These are phyloP conservation scores for Caenorhabditis inopinata DNA, from an alignment of 1,140 invertebrate species.

Conservation along the genomic window DNA sequence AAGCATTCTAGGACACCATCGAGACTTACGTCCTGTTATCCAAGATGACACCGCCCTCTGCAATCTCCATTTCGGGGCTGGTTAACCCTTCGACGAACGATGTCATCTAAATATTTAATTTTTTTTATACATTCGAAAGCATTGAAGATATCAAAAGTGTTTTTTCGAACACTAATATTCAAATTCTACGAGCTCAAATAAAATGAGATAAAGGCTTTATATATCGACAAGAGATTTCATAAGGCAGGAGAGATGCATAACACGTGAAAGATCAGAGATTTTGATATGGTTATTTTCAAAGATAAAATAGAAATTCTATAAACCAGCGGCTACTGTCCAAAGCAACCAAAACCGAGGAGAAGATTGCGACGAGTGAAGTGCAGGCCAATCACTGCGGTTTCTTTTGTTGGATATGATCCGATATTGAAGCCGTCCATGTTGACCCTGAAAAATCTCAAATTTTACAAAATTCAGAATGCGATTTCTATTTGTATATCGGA, in stretches of 20 bases:
- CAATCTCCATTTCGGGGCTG: conserved; percentile 63
- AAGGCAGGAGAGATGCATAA: not conserved
- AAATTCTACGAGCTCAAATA: too few relatives aligned
- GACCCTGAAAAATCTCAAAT: conserved; percentile 47
- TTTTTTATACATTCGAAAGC: not conserved
- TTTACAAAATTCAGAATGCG: not conserved
- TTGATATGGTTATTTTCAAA: not conserved
- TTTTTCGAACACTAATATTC: not conserved
- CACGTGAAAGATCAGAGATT: not conserved
- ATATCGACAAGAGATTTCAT: too few relatives aligned
- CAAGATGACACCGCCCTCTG: conserved; percentile 63
- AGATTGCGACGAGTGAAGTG: conserved; percentile 60
- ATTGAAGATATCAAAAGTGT: not conserved
- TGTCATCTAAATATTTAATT: not conserved
- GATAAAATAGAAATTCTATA: not conserved
- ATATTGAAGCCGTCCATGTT: conserved; percentile 55
- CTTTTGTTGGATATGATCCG: conserved; percentile 58
- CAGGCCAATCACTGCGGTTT: conserved; percentile 56
- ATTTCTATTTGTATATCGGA: too few relatives aligned
- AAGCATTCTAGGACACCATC: not conserved
- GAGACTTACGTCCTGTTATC: conserved; percentile 60
- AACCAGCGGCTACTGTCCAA: conserved; percentile 53
- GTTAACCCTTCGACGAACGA: conserved; percentile 51
- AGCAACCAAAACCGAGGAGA: conserved; percentile 56
- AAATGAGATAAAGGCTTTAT: too few relatives aligned